Evolutionary conservation across 1,140 invertebrate genomes (phyloP).

Genomic region (Drosophila persimilis): DNA sequence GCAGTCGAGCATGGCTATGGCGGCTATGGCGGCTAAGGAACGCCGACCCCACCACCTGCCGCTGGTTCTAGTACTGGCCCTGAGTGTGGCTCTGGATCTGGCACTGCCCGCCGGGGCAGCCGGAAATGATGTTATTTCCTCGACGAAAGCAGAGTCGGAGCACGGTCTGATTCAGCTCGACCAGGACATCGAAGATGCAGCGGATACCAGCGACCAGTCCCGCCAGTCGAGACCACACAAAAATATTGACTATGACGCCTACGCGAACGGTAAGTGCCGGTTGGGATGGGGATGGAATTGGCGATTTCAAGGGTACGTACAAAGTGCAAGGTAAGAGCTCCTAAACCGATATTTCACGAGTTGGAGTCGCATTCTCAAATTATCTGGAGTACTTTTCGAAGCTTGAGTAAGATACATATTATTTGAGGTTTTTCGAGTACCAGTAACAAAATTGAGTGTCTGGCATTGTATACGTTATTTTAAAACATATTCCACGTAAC

Average conservation of each 20-base stretch:
- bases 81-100: not conserved
- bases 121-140: constrained; percentile 71
- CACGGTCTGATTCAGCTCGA: constrained; percentile 17
- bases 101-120: constrained; percentile 15
- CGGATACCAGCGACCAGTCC: not conserved
- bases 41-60: constrained; percentile 17
- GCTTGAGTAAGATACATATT: too few relatives aligned
- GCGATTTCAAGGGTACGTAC: not conserved
- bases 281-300: not conserved
- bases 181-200: constrained; percentile 27
- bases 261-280: constrained; percentile 55
- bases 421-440: too few relatives aligned
- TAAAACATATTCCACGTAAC: too few relatives aligned
- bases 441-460: too few relatives aligned
- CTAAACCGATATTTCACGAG: not conserved
- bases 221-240: constrained; percentile 9
- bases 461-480: too few relatives aligned
- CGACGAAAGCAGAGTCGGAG: constrained; percentile 7
- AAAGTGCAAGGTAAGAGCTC: too few relatives aligned
- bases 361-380: not conserved
- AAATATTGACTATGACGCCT: constrained; percentile 58
- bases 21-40: constrained; percentile 30
- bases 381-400: not conserved
- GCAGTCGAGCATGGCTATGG: constrained; percentile 23
- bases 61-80: constrained; percentile 9